Evolutionary conservation across 2,888 invertebrate species (phyloP).

Genomic region (Bedellia somnulentella): DNA sequence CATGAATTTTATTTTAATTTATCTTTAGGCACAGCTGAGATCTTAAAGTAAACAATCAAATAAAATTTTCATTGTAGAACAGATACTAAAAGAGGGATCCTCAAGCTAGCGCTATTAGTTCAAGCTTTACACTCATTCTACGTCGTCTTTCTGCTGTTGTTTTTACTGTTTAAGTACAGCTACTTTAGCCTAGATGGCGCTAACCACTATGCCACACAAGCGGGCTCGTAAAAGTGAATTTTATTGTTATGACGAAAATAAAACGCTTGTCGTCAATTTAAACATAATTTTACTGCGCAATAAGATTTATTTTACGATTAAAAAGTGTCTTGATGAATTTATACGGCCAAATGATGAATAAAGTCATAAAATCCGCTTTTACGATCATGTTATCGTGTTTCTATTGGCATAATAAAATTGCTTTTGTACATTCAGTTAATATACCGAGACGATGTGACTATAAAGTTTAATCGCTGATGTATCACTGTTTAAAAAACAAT

Average conservation of each 20-base stretch:
- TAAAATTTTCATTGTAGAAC: no score
- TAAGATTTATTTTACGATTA: constrained; percentile 62
- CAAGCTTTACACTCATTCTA: no score
- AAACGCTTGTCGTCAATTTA: constrained; percentile 62
- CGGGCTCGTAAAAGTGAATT: constrained; percentile 55
- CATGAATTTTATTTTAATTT: no score
- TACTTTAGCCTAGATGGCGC: constrained; percentile 37
- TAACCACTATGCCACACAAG: constrained; percentile 16
- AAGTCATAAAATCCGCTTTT: constrained; percentile 51
- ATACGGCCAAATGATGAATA: constrained; percentile 55
- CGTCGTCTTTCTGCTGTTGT: no score
- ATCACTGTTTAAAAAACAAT: constrained; percentile 1
- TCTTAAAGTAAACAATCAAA: no score
- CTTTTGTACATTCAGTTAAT: constrained; percentile 21
- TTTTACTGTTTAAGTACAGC: constrained; percentile 20
- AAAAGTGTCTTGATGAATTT: constrained; percentile 61
- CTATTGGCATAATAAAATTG: constrained; percentile 45
- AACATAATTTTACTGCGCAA: constrained; percentile 58
- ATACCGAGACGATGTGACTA: constrained; percentile 1
- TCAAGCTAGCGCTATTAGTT: no score
- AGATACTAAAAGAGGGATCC: no score
- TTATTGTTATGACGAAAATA: constrained; percentile 62
- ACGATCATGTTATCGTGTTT: constrained; percentile 44
- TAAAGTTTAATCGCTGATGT: constrained; percentile 2
- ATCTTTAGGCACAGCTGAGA: no score